phyloP scores from a whole-genome alignment of 2,888 invertebrate genomes.

The Sphaeridia pumilis region DNA sequence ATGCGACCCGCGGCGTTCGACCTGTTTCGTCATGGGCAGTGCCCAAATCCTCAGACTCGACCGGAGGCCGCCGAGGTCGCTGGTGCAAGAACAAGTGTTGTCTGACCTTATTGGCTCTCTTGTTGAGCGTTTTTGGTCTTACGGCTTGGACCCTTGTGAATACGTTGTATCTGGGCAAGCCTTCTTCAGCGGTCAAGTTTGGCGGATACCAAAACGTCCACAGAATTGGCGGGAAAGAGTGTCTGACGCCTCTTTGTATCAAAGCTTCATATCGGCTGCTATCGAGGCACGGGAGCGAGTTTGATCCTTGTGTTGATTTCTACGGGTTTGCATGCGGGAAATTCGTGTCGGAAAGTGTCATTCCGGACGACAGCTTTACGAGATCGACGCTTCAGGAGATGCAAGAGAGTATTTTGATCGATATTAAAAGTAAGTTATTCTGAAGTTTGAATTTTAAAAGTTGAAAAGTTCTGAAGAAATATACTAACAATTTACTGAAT shows the following conservation, averaged over 20 bases:
- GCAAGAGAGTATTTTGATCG: conserved; percentile 40
- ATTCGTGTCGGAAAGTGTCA: conserved; percentile 38
- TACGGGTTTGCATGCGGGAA: conserved; percentile 40
- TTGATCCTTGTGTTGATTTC: conserved; percentile 39
- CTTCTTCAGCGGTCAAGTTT: not conserved
- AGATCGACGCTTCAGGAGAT: conserved; percentile 40
- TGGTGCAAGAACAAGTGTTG: not conserved
- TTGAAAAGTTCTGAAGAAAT: conserved; percentile 4
- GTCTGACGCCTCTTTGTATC: conserved; percentile 37
- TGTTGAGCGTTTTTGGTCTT: conserved; percentile 7
- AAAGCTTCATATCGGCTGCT: conserved; percentile 38
- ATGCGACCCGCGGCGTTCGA: conserved; percentile 1
- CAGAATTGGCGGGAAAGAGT: conserved; percentile 16
- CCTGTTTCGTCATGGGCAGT: not conserved
- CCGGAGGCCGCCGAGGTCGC: not conserved
- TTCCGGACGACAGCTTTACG: conserved; percentile 40
- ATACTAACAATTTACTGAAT: not conserved
- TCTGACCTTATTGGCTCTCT: conserved; percentile 3
- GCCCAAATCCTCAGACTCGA: not conserved
- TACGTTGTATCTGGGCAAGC: not conserved
- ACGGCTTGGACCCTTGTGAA: conserved; percentile 2
- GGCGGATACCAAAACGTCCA: not conserved
- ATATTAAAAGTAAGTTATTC: conserved; percentile 39
- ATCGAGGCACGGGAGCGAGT: conserved; percentile 37
- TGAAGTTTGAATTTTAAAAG: not conserved